Evolutionary conservation across 2,888 invertebrate species (phyloP), one percentile per base, ranked within the genome.

Genomic region (Orchestes rusci): DNA sequence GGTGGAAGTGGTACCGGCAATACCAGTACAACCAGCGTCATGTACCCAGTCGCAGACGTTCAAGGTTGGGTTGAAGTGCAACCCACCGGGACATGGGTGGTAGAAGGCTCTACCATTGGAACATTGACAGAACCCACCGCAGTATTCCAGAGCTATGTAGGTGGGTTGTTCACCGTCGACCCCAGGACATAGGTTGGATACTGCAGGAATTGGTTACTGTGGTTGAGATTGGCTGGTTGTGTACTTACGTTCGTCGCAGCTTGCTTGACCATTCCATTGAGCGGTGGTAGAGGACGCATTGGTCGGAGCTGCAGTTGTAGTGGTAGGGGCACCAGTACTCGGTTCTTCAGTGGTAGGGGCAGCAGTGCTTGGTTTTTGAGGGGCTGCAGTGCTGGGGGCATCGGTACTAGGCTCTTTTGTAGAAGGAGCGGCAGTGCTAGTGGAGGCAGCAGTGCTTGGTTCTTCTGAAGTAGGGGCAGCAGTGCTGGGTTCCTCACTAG

Each of bases 11-110:
- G 49, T 49, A 10, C 45, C 45, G 10, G 33, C 34, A 4, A 37
- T 16, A 12, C 47, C 41, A n/a, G 34, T 37, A 29, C 57, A 57
- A 5, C 57, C 57, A 13, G 58, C 58, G 30, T 50, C 39, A 15
- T 43, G 32, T 3, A 55, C 55, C 31, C 36, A 53, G 47, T 54
- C 55, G 33, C 56, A 56, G 1, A 53, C 55, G 29, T 53, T 53
- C 13, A 51, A 20, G 5, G 29, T 39, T 2, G 51, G 50, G 27
- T 53, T 52, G 16, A 55, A 56, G 28, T 54, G 41, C 1, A 48
- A 16, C 2, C 38, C 47, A 3, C 18, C 19, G 0, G 53, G 32
- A 41, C 57, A 57, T 5, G 50, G 33, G 4, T 49, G 44, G 10
- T 45, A 44, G 28, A 48, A 43, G 12, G 55, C 49, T 12, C 17